phyloP scores from a whole-genome alignment of 1,140 invertebrate species.

The Apocrypta bakeri region DNA sequence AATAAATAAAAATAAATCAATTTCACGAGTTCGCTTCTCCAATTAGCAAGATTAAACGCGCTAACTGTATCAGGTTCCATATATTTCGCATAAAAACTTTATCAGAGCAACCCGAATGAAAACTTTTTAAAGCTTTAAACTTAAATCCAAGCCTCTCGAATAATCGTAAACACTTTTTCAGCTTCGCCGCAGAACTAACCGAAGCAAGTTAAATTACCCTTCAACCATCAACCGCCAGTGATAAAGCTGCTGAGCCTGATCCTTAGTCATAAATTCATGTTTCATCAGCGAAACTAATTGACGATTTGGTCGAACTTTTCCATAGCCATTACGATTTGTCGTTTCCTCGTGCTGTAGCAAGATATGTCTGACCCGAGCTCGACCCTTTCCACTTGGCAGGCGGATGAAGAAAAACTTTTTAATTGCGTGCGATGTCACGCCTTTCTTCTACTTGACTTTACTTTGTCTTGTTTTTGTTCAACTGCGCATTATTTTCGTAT shows the following conservation, averaged over 20 bases:
- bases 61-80: neutral
- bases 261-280: neutral
- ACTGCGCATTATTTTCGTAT: neutral
- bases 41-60: neutral
- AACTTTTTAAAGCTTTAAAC: neutral
- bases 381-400: slow-evolving; percentile 4
- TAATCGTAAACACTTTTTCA: neutral
- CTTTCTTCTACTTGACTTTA: neutral
- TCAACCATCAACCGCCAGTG: no score
- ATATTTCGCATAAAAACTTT: neutral
- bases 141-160: neutral
- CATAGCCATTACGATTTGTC: neutral
- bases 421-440: neutral
- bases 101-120: neutral
- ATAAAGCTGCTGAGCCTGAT: neutral
- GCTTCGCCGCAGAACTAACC: neutral
- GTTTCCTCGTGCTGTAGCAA: neutral
- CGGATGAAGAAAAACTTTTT: slow-evolving; percentile 19
- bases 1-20: neutral
- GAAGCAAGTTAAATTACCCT: neutral
- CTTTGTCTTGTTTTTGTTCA: neutral
- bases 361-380: neutral
- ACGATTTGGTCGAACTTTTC: neutral
- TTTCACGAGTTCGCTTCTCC: neutral
- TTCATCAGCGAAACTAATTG: neutral